These are phyloP conservation scores for Acanthoscelides obtectus DNA, from an alignment of 2,888 invertebrate species.

Conservation along the genomic window DNA sequence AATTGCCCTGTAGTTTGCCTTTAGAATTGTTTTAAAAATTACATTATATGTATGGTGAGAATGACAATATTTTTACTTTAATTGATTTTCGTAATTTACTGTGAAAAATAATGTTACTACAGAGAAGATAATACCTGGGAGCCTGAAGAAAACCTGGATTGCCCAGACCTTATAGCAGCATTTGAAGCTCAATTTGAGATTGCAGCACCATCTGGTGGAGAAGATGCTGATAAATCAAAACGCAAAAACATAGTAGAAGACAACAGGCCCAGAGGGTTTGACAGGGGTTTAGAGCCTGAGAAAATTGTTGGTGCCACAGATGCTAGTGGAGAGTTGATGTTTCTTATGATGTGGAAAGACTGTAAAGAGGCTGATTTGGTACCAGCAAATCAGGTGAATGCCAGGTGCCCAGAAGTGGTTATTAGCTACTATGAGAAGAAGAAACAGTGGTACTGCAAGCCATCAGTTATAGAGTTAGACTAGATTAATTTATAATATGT, in stretches of 20 bases:
- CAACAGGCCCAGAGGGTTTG: constrained; percentile 64
- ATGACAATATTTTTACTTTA: too few species aligned
- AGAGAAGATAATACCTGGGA: constrained; percentile 75
- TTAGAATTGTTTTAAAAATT: too few species aligned
- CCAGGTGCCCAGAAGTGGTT: constrained; percentile 58
- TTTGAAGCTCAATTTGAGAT: constrained; percentile 37
- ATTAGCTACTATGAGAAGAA: constrained; percentile 61
- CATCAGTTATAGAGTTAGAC: constrained; percentile 40
- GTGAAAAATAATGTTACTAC: too few species aligned
- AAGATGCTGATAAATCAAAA: constrained; percentile 36
- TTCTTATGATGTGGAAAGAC: constrained; percentile 81
- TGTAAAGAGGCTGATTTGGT: constrained; percentile 65
- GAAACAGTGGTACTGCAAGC: constrained; percentile 37
- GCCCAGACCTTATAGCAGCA: constrained; percentile 62
- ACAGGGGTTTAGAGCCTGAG: constrained; percentile 73
- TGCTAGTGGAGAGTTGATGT: constrained; percentile 82
- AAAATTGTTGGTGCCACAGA: constrained; percentile 88
- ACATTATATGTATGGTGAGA: too few species aligned
- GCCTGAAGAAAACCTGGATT: constrained; percentile 74
- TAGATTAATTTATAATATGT: constrained; percentile 18
- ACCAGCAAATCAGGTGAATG: constrained; percentile 56
- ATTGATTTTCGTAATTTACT: constrained; percentile 8
- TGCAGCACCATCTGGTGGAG: constrained; percentile 22
- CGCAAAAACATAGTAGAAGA: constrained; percentile 44
- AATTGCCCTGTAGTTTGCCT: too few species aligned